Percentiles rank a stretch among this genome's conserved stretches.
Conservation (phyloP, 2,113 vertebrate species). For the Piaya cayana region DNA sequence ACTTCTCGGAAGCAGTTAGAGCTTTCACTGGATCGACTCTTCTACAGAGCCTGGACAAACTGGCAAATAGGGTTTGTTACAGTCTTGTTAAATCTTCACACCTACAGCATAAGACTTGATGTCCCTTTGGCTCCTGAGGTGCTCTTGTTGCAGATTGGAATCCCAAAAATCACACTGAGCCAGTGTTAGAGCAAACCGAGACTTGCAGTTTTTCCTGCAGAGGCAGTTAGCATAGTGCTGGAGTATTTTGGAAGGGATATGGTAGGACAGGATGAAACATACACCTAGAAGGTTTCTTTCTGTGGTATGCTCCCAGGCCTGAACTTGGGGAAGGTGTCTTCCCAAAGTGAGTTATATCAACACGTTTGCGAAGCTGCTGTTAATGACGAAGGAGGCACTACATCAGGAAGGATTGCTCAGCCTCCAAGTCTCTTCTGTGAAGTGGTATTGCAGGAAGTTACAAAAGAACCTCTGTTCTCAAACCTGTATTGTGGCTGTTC, state of each 20-base stretch:
- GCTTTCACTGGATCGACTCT: neutral
- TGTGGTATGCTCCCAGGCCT: neutral
- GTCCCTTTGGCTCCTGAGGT: neutral
- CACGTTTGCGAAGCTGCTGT: neutral
- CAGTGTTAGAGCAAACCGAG: neutral
- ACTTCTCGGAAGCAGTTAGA: neutral
- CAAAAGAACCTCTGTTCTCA: neutral
- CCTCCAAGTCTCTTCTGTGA: neutral
- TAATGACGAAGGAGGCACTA: rapidly evolving
- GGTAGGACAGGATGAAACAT: neutral
- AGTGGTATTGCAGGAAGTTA: neutral
- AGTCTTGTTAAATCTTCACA: neutral
- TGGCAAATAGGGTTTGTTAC: neutral
- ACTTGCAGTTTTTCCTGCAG: neutral
- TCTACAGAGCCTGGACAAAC: neutral
- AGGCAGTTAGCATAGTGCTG: neutral
- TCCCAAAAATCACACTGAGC: neutral
- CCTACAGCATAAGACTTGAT: neutral
- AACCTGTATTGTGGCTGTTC: neutral
- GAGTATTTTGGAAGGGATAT: neutral
- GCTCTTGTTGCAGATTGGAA: neutral
- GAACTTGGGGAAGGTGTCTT: neutral
- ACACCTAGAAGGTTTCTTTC: neutral
- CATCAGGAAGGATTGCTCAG: neutral
- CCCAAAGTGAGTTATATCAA: neutral